Evolutionary conservation across 2,113 vertebrate species (phyloP).

Genomic region (Danio rerio): GRCz12tu NC_133181.1:31240501-31241000

Average conservation of each 20-base stretch:
- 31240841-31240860: constrained; percentile 2
- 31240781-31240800: constrained; percentile 35
- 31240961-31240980: constrained; percentile 16
- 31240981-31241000: constrained; percentile 56
- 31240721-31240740: constrained; percentile 51
- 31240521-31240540: constrained; percentile 36
- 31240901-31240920: constrained; percentile 9
- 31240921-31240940: constrained; percentile 43
- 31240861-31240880: constrained; percentile 16
- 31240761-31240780: constrained; percentile 27
- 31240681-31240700: constrained; percentile 43
- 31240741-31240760: constrained; percentile 47
- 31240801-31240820: constrained; percentile 37
- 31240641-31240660: constrained; percentile 27
- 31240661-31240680: constrained; percentile 48
- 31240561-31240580: constrained; percentile 28
- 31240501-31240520: not conserved
- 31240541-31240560: constrained; percentile 33
- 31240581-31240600: constrained; percentile 33
- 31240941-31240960: constrained; percentile 34
- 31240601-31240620: constrained; percentile 38
- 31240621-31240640: constrained; percentile 4
- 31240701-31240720: constrained; percentile 57
- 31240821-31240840: constrained; percentile 38
- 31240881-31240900: constrained; percentile 27